Evolutionary conservation across 2,888 invertebrate genomes (phyloP).

Genomic region (Nudaria mundana): DNA sequence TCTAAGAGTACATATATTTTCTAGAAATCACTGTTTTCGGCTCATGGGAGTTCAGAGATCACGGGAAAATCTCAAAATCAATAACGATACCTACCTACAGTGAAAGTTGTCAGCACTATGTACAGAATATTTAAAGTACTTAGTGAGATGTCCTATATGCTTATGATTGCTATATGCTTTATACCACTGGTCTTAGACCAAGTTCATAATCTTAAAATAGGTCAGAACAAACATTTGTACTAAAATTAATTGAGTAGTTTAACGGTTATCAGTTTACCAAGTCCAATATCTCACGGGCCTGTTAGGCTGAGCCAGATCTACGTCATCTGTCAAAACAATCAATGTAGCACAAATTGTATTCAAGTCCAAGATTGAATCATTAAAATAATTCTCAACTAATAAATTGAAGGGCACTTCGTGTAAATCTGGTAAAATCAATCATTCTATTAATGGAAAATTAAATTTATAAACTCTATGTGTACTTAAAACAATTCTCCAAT

Average conservation of each 20-base stretch:
- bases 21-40: no score
- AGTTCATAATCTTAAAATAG: slow-evolving; percentile 1
- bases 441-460: background rate
- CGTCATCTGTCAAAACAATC: slow-evolving; percentile 25
- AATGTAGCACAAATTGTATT: slow-evolving; percentile 2
- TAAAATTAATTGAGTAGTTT: slow-evolving; percentile 13
- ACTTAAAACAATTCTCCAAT: no score
- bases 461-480: no score
- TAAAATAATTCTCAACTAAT: slow-evolving; percentile 9
- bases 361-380: slow-evolving; percentile 1
- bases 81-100: no score
- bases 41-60: no score
- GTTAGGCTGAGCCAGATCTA: slow-evolving; percentile 13
- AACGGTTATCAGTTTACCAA: slow-evolving; percentile 18
- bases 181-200: no score
- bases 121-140: no score
- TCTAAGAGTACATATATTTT: no score
- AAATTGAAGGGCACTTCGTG: background rate
- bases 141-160: no score
- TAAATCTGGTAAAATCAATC: background rate
- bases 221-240: slow-evolving; percentile 5
- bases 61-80: no score
- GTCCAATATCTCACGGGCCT: slow-evolving; percentile 23
- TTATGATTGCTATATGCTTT: no score
- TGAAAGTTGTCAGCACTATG: no score